Evolutionary conservation across 2,888 invertebrate genomes (phyloP).

Genomic region (Pocota personata): DNA sequence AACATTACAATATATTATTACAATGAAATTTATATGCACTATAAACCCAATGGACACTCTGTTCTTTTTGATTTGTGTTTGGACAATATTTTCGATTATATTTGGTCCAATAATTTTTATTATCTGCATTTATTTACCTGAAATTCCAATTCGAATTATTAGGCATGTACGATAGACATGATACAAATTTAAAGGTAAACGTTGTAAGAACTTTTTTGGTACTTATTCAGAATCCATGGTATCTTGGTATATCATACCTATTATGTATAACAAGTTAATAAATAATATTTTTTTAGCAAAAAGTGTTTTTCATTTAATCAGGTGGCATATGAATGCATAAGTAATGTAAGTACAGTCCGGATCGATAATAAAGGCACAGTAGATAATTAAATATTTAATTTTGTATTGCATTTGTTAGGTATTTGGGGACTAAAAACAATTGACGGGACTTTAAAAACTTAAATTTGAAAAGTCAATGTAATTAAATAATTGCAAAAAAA

Average conservation of each 20-base stretch:
- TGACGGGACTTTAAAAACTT: too few relatives aligned
- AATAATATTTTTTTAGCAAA: background rate
- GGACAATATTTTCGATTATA: constrained; percentile 86
- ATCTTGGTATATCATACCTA: background rate
- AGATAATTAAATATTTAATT: too few relatives aligned
- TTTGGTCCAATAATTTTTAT: constrained; percentile 88
- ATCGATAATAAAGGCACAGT: too few relatives aligned
- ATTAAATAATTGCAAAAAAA: too few relatives aligned
- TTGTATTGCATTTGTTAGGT: too few relatives aligned
- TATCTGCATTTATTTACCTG: constrained; percentile 86
- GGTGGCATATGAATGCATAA: background rate
- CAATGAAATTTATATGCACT: constrained; percentile 10
- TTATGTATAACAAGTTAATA: constrained; percentile 6
- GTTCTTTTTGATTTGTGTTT: constrained; percentile 83
- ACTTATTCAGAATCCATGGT: background rate
- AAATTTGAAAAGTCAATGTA: too few relatives aligned
- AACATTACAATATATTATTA: constrained; percentile 34
- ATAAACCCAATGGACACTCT: constrained; percentile 25
- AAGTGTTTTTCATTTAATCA: background rate
- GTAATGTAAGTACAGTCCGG: too few relatives aligned
- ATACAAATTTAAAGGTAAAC: background rate
- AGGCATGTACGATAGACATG: constrained; percentile 83
- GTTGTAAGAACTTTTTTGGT: background rate
- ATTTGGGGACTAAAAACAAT: too few relatives aligned
- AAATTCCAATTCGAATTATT: constrained; percentile 87